Evolutionary conservation across 2,113 vertebrate species (phyloP), one percentile per base, ranked within the genome.

Genomic region (Tretioscincus oriximinensis): DNA sequence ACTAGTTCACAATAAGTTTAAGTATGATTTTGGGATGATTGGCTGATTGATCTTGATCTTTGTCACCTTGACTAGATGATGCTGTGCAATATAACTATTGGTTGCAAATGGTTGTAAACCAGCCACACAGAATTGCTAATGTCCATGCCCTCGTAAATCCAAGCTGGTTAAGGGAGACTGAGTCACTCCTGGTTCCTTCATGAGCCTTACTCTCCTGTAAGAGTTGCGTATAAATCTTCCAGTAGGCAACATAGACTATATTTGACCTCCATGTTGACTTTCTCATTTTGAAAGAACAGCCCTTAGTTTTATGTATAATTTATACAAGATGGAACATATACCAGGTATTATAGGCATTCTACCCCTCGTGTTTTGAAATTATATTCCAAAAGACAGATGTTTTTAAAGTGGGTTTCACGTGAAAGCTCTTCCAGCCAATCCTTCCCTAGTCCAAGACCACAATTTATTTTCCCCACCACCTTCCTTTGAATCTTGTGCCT

Each of bases 401-500:
- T 29, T 69, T 12, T 22, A 69, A 29, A 60, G 24, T 22, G 58
- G 45, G 28, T 49, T 77, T 66, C 64, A 58, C 4, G 11, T 51
- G 12, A 83, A 18, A 1, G 21, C 65, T 3, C 9, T 81, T 85
- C 2, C 66, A 81, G 78, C 78, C 69, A 85, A 71, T 2, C 78
- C 24, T 66, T 81, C 35, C 65, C 28, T 81, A 0, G 81, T 78
- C 64, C 81, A 29, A 41, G 21, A n/a, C 58, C 79, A 20, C 3
- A 2, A 28, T 72, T 61, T 70, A 21, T 67, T 76, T 83, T 35
- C 78, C 78, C 78, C 24, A 82, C 65, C 0, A 22, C 3, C 21
- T 84, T 10, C 29, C 84, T 85, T 89, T 74, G 80, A 81, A 81
- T 78, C 49, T 84, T 71, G 51, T 87, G 89, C 45, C 28, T 88